phyloP scores from a whole-genome alignment of 1,140 invertebrate genomes.

The Drosophila chauvacae region DNA sequence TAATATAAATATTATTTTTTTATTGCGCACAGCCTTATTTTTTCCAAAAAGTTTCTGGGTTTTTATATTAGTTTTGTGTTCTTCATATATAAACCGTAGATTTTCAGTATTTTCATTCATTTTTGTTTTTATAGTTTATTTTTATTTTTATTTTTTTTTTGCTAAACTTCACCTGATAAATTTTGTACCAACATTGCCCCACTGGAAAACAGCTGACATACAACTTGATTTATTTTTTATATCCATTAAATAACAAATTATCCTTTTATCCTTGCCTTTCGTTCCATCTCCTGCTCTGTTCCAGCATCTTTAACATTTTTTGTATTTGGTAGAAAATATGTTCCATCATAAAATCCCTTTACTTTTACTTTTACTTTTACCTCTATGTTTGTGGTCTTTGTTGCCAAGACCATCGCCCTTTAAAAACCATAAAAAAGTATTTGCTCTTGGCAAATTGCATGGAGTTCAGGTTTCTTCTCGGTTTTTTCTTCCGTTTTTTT shows the following conservation, averaged over 20 bases:
- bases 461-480: constrained; percentile 7
- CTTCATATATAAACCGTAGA: constrained; percentile 46
- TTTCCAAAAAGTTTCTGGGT: constrained; percentile 60
- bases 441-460: constrained; percentile 30
- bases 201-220: constrained; percentile 45
- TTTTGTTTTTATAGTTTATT: constrained; percentile 1
- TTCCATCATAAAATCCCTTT: constrained; percentile 21
- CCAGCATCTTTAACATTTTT: constrained; percentile 41
- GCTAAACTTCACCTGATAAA: constrained; percentile 72
- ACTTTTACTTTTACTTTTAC: neutral
- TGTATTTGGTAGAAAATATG: constrained; percentile 50
- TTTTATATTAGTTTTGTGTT: constrained; percentile 17
- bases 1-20: constrained; percentile 53
- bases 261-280: constrained; percentile 3
- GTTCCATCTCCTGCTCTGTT: constrained; percentile 17
- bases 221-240: constrained; percentile 23
- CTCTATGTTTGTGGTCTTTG: constrained; percentile 7
- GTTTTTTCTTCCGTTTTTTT: neutral
- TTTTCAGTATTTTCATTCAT: constrained; percentile 32
- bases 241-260: constrained; percentile 34
- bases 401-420: constrained; percentile 29
- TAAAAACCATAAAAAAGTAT: constrained; percentile 51
- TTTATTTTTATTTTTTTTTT: constrained; percentile 11
- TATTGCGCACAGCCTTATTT: constrained; percentile 78
- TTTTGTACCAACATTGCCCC: constrained; percentile 77